phyloP scores from a whole-genome alignment of 2,797 vertebrate genomes.

The Anniella stebbinsi region DNA sequence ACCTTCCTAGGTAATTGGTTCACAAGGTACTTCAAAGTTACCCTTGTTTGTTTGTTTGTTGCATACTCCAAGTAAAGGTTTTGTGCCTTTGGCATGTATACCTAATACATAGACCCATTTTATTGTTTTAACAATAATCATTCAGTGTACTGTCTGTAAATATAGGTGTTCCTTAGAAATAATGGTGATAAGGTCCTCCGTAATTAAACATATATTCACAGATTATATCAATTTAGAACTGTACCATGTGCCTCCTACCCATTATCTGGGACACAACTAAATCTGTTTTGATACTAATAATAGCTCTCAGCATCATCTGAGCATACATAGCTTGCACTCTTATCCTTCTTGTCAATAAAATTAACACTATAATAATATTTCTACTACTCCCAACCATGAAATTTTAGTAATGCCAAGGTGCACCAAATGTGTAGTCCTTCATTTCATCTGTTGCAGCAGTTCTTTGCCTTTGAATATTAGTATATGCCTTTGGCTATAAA shows the following conservation, averaged over 20 bases:
- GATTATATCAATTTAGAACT: too few relatives aligned
- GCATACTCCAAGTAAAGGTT: too few relatives aligned
- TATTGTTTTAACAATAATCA: too few relatives aligned
- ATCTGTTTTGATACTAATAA: not conserved
- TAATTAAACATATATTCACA: too few relatives aligned
- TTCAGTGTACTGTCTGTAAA: too few relatives aligned
- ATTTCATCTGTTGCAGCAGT: not conserved
- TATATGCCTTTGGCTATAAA: not conserved
- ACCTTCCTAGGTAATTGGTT: too few relatives aligned
- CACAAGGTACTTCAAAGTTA: too few relatives aligned
- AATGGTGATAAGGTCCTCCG: too few relatives aligned
- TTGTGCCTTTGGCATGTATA: too few relatives aligned
- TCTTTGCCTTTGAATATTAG: not conserved
- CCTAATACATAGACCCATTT: too few relatives aligned
- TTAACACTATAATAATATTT: not conserved
- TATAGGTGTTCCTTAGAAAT: too few relatives aligned
- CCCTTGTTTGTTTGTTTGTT: too few relatives aligned
- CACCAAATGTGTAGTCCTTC: not conserved
- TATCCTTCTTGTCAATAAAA: not conserved
- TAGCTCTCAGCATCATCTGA: not conserved
- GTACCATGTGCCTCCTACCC: not conserved
- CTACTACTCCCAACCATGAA: not conserved
- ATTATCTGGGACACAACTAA: not conserved
- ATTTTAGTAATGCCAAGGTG: not conserved
- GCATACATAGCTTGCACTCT: not conserved